Percentiles rank a stretch among this genome's conserved stretches.
phyloP scores from a whole-genome alignment of 2,113 vertebrate species.

The Spilogale gracilis region DNA sequence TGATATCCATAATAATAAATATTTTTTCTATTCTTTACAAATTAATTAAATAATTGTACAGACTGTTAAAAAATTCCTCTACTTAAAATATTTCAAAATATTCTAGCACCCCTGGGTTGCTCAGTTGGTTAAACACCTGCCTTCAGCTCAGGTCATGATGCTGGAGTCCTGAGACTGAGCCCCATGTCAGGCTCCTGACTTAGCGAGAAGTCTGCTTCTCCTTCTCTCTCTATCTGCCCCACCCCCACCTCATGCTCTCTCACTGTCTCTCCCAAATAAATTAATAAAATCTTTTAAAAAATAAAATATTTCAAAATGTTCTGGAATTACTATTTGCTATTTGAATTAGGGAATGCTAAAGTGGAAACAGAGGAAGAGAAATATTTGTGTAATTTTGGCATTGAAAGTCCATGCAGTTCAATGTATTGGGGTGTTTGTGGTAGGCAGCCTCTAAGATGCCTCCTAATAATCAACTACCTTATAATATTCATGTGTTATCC shows the following conservation, averaged over 20 bases:
- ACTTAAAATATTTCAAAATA: slow-evolving; percentile 19
- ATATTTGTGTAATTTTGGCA: background rate
- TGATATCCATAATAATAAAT: background rate
- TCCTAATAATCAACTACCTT: background rate
- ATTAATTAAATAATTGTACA: background rate
- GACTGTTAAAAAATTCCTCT: background rate
- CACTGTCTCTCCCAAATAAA: background rate
- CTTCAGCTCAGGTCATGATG: background rate
- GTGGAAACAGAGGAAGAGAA: background rate
- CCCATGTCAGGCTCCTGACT: background rate
- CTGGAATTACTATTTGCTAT: slow-evolving; percentile 26
- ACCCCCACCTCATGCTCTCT: background rate
- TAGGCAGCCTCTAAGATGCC: background rate
- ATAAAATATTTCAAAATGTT: background rate
- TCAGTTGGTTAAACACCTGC: background rate
- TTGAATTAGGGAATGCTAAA: background rate
- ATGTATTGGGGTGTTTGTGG: background rate
- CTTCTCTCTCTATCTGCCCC: background rate
- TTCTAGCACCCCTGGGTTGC: background rate
- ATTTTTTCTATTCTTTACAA: background rate
- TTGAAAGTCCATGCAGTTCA: background rate
- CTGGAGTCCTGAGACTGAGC: background rate
- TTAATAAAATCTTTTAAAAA: background rate
- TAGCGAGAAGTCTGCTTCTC: background rate
- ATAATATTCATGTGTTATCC: background rate